A percentile compares a stretch with the other conserved stretches of the same genome.
Conservation (phyloP, 1,140 invertebrate species). For the Chelonus insularis region DNA sequence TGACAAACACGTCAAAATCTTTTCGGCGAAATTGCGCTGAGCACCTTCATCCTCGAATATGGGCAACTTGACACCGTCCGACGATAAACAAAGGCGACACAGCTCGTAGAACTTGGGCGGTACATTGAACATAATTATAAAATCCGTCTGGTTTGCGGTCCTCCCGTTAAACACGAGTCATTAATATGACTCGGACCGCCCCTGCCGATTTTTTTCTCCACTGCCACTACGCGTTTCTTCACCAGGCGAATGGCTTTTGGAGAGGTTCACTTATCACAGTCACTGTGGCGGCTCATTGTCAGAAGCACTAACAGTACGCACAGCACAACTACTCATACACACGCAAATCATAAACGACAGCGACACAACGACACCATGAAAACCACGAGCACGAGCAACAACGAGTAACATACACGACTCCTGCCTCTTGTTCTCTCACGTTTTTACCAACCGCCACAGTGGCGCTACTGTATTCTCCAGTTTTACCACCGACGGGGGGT, state of each 20-base stretch:
- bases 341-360: not conserved
- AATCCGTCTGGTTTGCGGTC: slow-evolving; percentile 40
- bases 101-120: slow-evolving; percentile 62
- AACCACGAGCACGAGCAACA: not conserved
- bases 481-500: too few species aligned
- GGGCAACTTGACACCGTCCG: slow-evolving; percentile 60
- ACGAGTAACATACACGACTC: not conserved
- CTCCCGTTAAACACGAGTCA: slow-evolving; percentile 42
- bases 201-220: slow-evolving; percentile 43
- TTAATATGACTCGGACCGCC: slow-evolving; percentile 30
- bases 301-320: slow-evolving; percentile 38
- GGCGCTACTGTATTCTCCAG: too few species aligned
- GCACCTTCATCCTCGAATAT: slow-evolving; percentile 60
- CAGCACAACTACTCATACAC: not conserved
- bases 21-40: slow-evolving; percentile 57
- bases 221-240: slow-evolving; percentile 43
- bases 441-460: too few species aligned
- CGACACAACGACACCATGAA: not conserved
- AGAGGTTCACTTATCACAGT: slow-evolving; percentile 51
- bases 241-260: slow-evolving; percentile 30
- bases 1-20: slow-evolving; percentile 57
- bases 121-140: slow-evolving; percentile 59
- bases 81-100: slow-evolving; percentile 62
- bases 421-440: not conserved
- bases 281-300: slow-evolving; percentile 52